These are phyloP conservation scores for Hypena proboscidalis DNA, from an alignment of 2,888 invertebrate species.

Conservation along the genomic window DNA sequence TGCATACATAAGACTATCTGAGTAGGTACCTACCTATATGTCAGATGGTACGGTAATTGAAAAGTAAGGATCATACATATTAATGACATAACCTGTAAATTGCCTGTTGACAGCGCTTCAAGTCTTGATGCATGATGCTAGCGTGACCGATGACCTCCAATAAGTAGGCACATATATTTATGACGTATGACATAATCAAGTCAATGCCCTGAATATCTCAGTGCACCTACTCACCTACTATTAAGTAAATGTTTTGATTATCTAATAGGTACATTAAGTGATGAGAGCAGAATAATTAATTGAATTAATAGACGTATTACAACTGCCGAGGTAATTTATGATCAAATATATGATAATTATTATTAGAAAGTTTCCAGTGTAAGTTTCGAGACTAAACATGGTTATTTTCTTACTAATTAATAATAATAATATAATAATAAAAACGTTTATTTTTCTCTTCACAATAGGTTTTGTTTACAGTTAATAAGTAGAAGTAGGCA, in stretches of 20 bases:
- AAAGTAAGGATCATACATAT: conserved; percentile 27
- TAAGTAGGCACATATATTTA: conserved; percentile 34
- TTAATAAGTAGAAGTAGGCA: no score
- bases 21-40: conserved; percentile 1
- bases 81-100: conserved; percentile 50
- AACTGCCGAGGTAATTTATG: background rate
- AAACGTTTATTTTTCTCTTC: no score
- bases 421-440: no score
- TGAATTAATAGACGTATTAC: background rate
- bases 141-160: conserved; percentile 45
- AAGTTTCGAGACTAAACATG: no score
- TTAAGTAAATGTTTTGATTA: conserved; percentile 6
- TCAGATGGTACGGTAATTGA: conserved; percentile 24
- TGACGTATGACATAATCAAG: conserved; percentile 56
- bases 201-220: conserved; percentile 58
- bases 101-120: conserved; percentile 44
- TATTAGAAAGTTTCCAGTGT: no score
- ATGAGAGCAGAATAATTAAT: conserved; percentile 7
- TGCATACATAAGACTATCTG: background rate
- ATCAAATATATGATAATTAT: no score
- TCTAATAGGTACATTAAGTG: conserved; percentile 18
- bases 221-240: conserved; percentile 34
- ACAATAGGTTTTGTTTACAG: no score
- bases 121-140: conserved; percentile 43
- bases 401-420: no score